phyloP scores from a whole-genome alignment of 1,140 invertebrate genomes.

The Artemia franciscana region DNA sequence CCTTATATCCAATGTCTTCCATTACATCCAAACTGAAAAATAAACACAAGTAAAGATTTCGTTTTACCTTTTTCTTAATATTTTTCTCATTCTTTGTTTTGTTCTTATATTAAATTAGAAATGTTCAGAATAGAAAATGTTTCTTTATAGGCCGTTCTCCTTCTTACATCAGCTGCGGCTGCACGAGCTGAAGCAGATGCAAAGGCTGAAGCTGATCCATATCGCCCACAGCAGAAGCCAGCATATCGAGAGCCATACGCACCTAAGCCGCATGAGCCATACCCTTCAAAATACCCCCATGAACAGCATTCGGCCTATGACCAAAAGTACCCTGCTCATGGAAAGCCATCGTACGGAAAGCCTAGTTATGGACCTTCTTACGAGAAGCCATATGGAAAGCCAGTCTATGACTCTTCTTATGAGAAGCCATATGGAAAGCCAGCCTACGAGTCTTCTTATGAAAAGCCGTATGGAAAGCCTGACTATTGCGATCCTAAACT shows the following conservation, averaged over 20 bases:
- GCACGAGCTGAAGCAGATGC: conserved; percentile 4
- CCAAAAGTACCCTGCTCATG: neutral
- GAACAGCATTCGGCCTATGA: conserved; percentile 7
- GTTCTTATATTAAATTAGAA: too few species aligned
- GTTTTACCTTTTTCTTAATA: too few species aligned
- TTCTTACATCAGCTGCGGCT: neutral
- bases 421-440: neutral
- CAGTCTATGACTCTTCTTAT: neutral
- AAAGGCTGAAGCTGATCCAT: conserved; percentile 2
- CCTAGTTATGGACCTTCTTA: conserved; percentile 3
- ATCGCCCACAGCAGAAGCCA: conserved; percentile 4
- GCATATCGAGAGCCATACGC: neutral
- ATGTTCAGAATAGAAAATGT: too few species aligned
- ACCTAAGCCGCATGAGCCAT: conserved; percentile 7
- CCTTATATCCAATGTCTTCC: too few species aligned
- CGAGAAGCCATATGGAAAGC: conserved; percentile 1
- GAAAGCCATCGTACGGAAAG: neutral
- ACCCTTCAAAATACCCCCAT: conserved; percentile 9
- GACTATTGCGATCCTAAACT: conserved; percentile 13
- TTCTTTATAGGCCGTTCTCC: neutral
- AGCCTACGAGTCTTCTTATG: neutral
- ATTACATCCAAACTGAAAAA: too few species aligned
- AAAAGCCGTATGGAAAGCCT: conserved; percentile 4
- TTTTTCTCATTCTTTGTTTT: too few species aligned
- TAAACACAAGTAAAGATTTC: too few species aligned